Conservation (phyloP, 1,140 invertebrate genomes). For the Batillaria attramentaria region DNA sequence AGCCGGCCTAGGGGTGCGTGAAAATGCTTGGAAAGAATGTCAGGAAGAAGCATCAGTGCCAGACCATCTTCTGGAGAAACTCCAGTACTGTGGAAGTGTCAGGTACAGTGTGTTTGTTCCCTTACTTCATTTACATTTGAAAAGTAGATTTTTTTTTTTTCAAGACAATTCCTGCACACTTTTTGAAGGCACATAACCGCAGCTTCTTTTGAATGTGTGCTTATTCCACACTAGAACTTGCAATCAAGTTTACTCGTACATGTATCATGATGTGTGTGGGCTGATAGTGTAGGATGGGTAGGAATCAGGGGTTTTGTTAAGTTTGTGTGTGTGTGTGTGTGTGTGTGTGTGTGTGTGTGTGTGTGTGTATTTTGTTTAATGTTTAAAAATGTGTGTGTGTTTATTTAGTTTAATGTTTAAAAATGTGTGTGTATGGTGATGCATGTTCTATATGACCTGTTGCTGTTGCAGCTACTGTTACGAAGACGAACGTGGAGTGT, state of each 20-base stretch:
- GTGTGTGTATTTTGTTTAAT: too few relatives aligned
- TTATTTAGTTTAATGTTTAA: too few relatives aligned
- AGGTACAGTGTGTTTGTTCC: constrained; percentile 59
- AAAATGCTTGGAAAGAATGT: constrained; percentile 93
- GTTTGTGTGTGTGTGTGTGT: too few relatives aligned
- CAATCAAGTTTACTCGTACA: too few relatives aligned
- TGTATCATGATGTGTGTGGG: too few relatives aligned
- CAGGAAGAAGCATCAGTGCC: constrained; percentile 88
- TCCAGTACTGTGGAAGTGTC: constrained; percentile 66
- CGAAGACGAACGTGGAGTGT: constrained; percentile 91
- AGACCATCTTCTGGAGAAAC: constrained; percentile 58
- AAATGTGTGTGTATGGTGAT: not conserved
- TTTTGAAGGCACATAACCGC: too few relatives aligned
- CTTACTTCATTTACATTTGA: not conserved
- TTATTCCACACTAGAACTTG: too few relatives aligned
- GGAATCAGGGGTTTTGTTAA: too few relatives aligned
- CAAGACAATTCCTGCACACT: not conserved
- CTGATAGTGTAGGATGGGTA: too few relatives aligned
- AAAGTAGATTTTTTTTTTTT: not conserved
- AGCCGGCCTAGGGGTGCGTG: constrained; percentile 87
- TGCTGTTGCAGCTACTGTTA: constrained; percentile 87
- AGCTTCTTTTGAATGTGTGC: too few relatives aligned
- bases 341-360: too few relatives aligned
- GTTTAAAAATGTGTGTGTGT: too few relatives aligned
- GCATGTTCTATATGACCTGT: not conserved